Conservation (phyloP, 2,113 vertebrate genomes). For the Caranx melampygus region DNA sequence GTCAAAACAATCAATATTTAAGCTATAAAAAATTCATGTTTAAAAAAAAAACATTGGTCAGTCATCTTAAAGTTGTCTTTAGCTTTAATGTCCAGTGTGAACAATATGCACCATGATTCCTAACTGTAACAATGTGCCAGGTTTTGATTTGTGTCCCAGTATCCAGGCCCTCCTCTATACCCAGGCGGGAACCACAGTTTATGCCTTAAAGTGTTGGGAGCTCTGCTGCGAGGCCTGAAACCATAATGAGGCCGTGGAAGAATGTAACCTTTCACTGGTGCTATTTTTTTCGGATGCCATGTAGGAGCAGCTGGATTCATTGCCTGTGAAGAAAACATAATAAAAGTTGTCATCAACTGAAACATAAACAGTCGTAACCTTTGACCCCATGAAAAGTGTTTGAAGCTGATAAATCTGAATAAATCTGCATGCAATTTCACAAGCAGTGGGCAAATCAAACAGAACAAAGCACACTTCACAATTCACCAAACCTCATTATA, state of each 20-base stretch:
- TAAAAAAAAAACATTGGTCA: constrained; percentile 68
- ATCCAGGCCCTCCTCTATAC: constrained; percentile 67
- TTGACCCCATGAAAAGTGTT: not conserved
- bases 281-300: constrained; percentile 71
- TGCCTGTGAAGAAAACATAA: not conserved
- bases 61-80: constrained; percentile 65
- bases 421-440: not conserved
- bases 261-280: constrained; percentile 37
- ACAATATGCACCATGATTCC: constrained; percentile 33
- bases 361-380: not conserved
- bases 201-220: constrained; percentile 68
- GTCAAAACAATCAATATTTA: constrained; percentile 52
- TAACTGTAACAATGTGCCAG: constrained; percentile 68
- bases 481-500: not conserved
- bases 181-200: constrained; percentile 75
- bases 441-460: not conserved
- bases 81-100: constrained; percentile 62
- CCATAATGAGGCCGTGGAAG: constrained; percentile 69
- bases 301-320: constrained; percentile 69
- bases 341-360: not conserved
- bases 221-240: constrained; percentile 76
- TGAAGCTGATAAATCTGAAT: not conserved
- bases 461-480: not conserved
- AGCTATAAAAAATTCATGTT: constrained; percentile 62
- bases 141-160: constrained; percentile 76